phyloP scores from a whole-genome alignment of 2,113 vertebrate genomes.

The Zosterops japonicus region DNA sequence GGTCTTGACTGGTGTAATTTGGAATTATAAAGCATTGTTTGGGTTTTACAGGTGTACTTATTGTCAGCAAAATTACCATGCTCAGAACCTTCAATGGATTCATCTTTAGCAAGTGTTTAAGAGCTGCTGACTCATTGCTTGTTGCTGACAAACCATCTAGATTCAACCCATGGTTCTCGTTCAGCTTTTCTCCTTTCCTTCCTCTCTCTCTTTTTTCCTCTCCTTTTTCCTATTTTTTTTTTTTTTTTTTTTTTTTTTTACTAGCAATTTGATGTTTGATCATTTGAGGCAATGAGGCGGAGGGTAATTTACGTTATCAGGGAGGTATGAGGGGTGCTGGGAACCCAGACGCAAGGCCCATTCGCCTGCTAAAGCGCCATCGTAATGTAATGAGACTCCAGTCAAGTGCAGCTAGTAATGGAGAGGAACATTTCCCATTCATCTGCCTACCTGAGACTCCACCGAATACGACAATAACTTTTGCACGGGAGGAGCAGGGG shows the following conservation, averaged over 20 bases:
- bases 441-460: constrained; percentile 94
- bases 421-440: constrained; percentile 93
- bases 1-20: constrained; percentile 5
- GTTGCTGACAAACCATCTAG: constrained; percentile 86
- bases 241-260: constrained; percentile 83
- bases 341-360: constrained; percentile 91
- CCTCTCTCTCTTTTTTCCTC: constrained; percentile 42
- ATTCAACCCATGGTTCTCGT: constrained; percentile 84
- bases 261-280: constrained; percentile 95
- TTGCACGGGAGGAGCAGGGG: constrained; percentile 51
- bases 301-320: constrained; percentile 91
- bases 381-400: constrained; percentile 93
- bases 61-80: constrained; percentile 43
- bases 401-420: constrained; percentile 93
- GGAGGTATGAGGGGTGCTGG: constrained; percentile 92
- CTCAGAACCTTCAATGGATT: constrained; percentile 51
- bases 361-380: constrained; percentile 93
- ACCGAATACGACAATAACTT: constrained; percentile 88
- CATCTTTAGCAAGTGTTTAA: constrained; percentile 68
- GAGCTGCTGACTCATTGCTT: constrained; percentile 78
- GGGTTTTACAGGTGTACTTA: constrained; percentile 59
- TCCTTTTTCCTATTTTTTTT: constrained; percentile 61
- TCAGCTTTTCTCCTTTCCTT: constrained; percentile 67
- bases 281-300: constrained; percentile 96
- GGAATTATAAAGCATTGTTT: constrained; percentile 68